Percentiles rank a stretch among this genome's conserved stretches.
Evolutionary conservation across 2,113 vertebrate species (phyloP).

Genomic region (Astur gentilis): DNA sequence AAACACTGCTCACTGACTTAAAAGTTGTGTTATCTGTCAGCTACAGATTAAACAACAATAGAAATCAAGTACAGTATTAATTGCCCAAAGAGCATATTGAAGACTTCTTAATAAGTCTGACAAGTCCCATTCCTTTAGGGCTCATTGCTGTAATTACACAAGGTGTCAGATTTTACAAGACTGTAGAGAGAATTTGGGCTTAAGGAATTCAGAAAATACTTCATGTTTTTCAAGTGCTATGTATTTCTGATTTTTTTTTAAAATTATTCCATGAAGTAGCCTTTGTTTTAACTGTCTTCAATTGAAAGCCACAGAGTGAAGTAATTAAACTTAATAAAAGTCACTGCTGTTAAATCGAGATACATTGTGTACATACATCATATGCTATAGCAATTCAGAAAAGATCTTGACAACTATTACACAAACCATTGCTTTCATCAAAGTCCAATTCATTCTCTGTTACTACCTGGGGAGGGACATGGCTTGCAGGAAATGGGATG

Average conservation of each 20-base stretch:
- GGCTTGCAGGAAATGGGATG: constrained; percentile 19
- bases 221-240: not conserved
- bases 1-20: not conserved
- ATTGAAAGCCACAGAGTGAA: not conserved
- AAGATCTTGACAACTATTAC: not conserved
- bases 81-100: not conserved
- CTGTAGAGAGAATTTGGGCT: not conserved
- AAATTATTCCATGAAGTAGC: not conserved
- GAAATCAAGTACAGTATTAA: not conserved
- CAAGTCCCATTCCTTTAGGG: not conserved
- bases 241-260: not conserved
- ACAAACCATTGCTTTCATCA: not conserved
- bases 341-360: not conserved
- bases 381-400: not conserved
- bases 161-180: not conserved
- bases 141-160: not conserved
- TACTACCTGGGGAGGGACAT: not conserved
- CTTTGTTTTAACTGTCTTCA: not conserved
- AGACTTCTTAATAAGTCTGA: not conserved
- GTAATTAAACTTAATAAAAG: constrained; percentile 5
- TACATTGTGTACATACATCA: not conserved
- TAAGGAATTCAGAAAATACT: not conserved
- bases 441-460: not conserved
- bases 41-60: not conserved
- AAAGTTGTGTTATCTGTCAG: not conserved